Percentiles rank a stretch among this genome's conserved stretches.
These are phyloP conservation scores for Beris morrisii DNA, from an alignment of 2,888 invertebrate species.

Conservation along the genomic window DNA sequence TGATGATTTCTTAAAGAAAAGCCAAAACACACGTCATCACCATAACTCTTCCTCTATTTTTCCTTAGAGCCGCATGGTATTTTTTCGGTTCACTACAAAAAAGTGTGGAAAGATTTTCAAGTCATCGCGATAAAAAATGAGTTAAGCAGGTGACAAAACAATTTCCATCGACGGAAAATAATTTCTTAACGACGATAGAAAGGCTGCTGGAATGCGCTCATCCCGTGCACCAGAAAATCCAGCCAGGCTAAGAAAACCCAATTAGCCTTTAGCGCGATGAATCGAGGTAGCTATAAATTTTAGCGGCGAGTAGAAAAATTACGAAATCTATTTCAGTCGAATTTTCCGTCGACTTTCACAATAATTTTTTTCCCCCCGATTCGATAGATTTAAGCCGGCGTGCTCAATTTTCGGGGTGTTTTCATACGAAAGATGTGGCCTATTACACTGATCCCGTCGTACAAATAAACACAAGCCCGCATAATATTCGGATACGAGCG, in stretches of 20 bases:
- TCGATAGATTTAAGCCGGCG: not conserved
- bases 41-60: slow-evolving; percentile 16
- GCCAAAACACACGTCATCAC: slow-evolving; percentile 17
- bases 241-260: slow-evolving; percentile 9
- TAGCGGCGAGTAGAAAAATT: not conserved
- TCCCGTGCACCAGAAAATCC: not conserved
- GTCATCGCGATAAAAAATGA: slow-evolving; percentile 38
- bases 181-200: slow-evolving; percentile 25
- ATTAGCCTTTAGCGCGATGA: slow-evolving; percentile 15
- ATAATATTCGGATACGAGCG: not conserved
- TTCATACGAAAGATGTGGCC: slow-evolving; percentile 17
- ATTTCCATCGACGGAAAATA: slow-evolving; percentile 34
- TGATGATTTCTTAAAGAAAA: slow-evolving; percentile 13
- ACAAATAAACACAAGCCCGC: slow-evolving; percentile 22
- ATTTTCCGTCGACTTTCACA: slow-evolving; percentile 12
- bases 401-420: slow-evolving; percentile 8
- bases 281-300: slow-evolving; percentile 22
- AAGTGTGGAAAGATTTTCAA: slow-evolving; percentile 11
- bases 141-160: slow-evolving; percentile 39
- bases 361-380: not conserved
- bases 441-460: slow-evolving; percentile 10
- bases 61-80: not conserved
- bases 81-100: not conserved
- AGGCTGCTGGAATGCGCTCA: slow-evolving; percentile 22
- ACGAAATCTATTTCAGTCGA: slow-evolving; percentile 17